phyloP scores from a whole-genome alignment of 64 coral and sea anemone species.

The Porites australiensis region DNA sequence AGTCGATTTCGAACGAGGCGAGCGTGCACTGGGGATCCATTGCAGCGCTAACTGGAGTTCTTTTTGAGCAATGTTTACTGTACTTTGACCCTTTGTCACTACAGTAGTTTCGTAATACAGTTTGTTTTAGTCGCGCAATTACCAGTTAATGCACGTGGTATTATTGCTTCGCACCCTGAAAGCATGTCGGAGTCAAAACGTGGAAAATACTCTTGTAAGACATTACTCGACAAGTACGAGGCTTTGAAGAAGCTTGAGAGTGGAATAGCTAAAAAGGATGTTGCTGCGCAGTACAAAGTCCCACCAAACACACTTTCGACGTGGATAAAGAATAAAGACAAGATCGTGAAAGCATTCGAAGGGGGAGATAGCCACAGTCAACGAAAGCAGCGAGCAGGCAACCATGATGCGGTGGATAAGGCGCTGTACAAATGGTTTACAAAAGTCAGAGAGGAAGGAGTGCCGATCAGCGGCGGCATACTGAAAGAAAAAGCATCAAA shows the following conservation, averaged over 20 bases:
- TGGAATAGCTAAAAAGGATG: not conserved
- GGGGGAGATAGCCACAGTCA: slow-evolving; percentile 4
- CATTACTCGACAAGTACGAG: too few relatives aligned
- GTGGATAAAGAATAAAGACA: slow-evolving; percentile 20
- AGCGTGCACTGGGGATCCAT: not conserved
- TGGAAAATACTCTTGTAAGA: not conserved
- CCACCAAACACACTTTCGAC: slow-evolving; percentile 15
- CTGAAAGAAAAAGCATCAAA: slow-evolving; percentile 29
- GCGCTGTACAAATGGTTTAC: not conserved
- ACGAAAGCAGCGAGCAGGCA: not conserved
- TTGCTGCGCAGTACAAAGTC: not conserved
- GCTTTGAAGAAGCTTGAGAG: too few relatives aligned
- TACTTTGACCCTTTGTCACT: not conserved
- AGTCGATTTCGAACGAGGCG: not conserved
- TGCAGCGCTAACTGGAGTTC: too few relatives aligned
- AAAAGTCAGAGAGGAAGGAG: slow-evolving; percentile 22
- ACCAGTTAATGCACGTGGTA: not conserved
- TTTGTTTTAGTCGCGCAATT: not conserved
- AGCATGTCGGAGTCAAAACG: not conserved
- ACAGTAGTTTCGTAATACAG: not conserved
- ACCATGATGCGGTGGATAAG: not conserved
- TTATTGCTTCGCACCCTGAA: not conserved
- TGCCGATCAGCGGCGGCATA: not conserved
- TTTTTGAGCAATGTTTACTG: not conserved
- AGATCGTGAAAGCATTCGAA: slow-evolving; percentile 48